Evolutionary conservation across 1,140 invertebrate genomes (phyloP).

Genomic region (Andrena cerasifolii): DNA sequence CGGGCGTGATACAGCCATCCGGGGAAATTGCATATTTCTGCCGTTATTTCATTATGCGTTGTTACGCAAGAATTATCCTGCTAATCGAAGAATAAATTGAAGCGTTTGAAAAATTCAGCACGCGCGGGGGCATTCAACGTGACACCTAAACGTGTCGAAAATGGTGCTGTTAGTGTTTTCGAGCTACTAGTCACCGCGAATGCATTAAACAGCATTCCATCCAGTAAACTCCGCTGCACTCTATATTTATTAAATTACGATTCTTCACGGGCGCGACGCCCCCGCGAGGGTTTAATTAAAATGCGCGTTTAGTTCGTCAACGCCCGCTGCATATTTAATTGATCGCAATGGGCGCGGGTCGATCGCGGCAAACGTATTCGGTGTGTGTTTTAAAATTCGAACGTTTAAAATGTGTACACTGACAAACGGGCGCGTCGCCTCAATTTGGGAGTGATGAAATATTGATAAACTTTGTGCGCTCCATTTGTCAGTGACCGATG

Average conservation of each 20-base stretch:
- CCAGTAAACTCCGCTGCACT: no score
- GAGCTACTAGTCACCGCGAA: no score
- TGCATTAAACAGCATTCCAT: no score
- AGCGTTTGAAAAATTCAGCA: not conserved
- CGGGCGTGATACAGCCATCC: not conserved
- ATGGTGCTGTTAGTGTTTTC: no score
- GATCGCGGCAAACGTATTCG: no score
- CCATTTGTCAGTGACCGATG: constrained; percentile 16
- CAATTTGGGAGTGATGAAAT: constrained; percentile 33
- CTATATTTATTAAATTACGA: not conserved
- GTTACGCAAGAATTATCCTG: not conserved
- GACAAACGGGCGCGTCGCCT: not conserved
- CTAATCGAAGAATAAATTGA: not conserved
- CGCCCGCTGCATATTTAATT: not conserved
- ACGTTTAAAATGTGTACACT: not conserved
- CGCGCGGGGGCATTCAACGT: no score
- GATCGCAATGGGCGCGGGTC: not conserved
- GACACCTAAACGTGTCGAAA: no score
- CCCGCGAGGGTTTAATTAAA: no score
- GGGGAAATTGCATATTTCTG: constrained; percentile 24
- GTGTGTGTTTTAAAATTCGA: no score
- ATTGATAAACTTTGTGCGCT: constrained; percentile 32
- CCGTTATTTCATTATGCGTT: constrained; percentile 42
- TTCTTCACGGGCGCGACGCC: no score
- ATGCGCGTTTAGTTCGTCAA: not conserved